These are phyloP conservation scores for Protaetia brevitarsis DNA, from an alignment of 1,140 invertebrate genomes.

Conservation along the genomic window DNA sequence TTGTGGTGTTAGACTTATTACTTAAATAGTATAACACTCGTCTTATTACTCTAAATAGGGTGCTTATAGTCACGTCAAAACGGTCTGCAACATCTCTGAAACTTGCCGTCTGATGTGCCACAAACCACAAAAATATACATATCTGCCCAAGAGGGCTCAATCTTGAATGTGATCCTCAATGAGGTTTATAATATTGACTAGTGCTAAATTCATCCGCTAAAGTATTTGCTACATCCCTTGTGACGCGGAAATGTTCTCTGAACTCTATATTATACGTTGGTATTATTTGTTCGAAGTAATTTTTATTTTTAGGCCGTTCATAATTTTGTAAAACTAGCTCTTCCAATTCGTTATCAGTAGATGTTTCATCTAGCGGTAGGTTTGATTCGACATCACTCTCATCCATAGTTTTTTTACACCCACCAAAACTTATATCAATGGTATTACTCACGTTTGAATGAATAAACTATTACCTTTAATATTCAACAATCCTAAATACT, in stretches of 20 bases:
- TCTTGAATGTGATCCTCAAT: constrained; percentile 28
- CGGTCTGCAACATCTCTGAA: too few species aligned
- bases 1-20: not conserved
- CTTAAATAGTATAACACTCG: not conserved
- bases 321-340: not conserved
- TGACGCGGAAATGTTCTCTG: constrained; percentile 31
- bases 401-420: too few species aligned
- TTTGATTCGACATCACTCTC: too few species aligned
- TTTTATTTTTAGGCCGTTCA: constrained; percentile 26
- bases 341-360: constrained; percentile 23
- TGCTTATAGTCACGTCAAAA: not conserved
- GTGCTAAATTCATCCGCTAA: not conserved
- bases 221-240: constrained; percentile 18
- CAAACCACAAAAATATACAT: constrained; percentile 42
- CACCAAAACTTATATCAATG: too few species aligned
- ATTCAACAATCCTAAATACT: too few species aligned
- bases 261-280: constrained; percentile 22
- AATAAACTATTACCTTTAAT: too few species aligned
- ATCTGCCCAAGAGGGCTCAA: constrained; percentile 30
- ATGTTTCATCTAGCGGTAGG: too few species aligned
- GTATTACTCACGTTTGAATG: too few species aligned
- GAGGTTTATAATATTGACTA: constrained; percentile 25
- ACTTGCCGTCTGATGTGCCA: constrained; percentile 39
- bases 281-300: constrained; percentile 29
- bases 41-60: not conserved